Evolutionary conservation across 2,888 invertebrate genomes (phyloP).

Genomic region (Noctua pronuba): DNA sequence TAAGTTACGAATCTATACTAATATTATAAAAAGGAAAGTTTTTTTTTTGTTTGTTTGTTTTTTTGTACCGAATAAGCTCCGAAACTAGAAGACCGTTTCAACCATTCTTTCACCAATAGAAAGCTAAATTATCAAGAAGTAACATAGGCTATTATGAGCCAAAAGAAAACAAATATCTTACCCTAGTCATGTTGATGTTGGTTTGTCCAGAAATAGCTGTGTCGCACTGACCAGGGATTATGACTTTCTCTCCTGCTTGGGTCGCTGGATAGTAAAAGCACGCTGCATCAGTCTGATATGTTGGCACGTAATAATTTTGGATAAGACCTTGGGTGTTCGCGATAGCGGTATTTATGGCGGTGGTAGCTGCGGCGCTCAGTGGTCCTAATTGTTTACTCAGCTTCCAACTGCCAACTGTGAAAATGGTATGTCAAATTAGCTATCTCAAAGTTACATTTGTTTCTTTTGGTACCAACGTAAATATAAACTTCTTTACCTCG

Average conservation of each 20-base stretch:
- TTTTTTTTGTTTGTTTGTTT: too few relatives aligned
- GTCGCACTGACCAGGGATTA: slow-evolving; percentile 41
- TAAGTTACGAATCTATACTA: not conserved
- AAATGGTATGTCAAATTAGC: slow-evolving; percentile 3
- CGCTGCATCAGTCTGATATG: slow-evolving; percentile 74
- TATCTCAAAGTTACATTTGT: not conserved
- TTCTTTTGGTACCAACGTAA: not conserved
- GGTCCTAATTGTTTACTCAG: slow-evolving; percentile 74
- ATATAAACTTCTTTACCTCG: slow-evolving; percentile 74
- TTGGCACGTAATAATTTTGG: slow-evolving; percentile 74
- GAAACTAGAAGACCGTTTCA: too few relatives aligned
- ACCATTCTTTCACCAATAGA: too few relatives aligned
- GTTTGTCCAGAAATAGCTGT: slow-evolving; percentile 3
- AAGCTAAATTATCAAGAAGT: too few relatives aligned
- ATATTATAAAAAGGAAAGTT: too few relatives aligned
- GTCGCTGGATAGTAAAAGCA: slow-evolving; percentile 85
- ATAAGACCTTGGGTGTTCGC: not conserved
- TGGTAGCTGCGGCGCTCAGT: slow-evolving; percentile 63
- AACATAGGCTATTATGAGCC: too few relatives aligned
- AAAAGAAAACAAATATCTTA: slow-evolving; percentile 63
- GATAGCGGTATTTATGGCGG: not conserved
- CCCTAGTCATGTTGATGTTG: slow-evolving; percentile 55
- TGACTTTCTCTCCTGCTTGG: slow-evolving; percentile 9
- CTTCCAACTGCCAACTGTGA: slow-evolving; percentile 85
- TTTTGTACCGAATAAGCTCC: too few relatives aligned